A percentile compares a stretch with the other conserved stretches of the same genome.
phyloP scores from a whole-genome alignment of 2,888 invertebrate species.

The Trileptium ribeirensis region DNA sequence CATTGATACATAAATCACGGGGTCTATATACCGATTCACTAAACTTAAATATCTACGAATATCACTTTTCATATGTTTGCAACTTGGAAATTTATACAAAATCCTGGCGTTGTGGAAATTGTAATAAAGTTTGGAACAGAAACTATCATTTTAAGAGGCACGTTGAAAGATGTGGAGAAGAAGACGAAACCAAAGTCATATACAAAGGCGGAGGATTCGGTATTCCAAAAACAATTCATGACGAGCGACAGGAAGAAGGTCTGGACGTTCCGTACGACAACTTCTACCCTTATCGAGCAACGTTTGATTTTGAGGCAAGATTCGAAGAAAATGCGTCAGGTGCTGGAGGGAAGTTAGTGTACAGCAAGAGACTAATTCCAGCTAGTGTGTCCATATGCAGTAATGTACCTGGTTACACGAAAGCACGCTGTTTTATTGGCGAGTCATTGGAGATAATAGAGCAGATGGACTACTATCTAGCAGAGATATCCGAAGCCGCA shows the following conservation, averaged over 20 bases:
- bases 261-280: background rate
- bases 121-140: background rate
- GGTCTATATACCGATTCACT: background rate
- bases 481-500: background rate
- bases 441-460: background rate
- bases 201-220: background rate
- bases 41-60: background rate
- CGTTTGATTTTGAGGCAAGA: conserved; percentile 2
- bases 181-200: background rate
- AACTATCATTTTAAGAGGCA: background rate
- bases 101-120: background rate
- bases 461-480: background rate
- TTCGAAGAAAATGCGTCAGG: background rate
- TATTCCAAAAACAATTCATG: background rate
- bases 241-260: background rate
- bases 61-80: background rate
- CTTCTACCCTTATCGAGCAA: background rate
- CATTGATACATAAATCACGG: background rate
- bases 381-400: background rate
- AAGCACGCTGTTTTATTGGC: background rate
- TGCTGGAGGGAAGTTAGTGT: background rate
- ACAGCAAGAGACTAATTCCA: background rate
- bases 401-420: background rate
- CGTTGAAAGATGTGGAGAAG: background rate
- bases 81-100: background rate